Base-by-base conservation (phyloP, 2,113 vertebrate species). In the Gobiocypris rarus region DNA sequence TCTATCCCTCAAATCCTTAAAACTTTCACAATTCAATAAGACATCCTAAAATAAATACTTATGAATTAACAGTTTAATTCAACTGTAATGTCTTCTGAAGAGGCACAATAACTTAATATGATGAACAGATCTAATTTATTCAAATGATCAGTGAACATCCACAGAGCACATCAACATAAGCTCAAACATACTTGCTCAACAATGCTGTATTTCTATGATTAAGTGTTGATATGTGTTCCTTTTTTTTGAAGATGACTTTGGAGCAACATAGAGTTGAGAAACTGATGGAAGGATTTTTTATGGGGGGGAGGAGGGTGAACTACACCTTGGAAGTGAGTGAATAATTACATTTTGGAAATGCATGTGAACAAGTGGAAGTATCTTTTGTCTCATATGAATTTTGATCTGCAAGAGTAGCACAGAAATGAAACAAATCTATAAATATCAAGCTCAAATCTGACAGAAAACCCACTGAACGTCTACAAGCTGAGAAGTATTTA, bases 401-500 rank as follows among this genome's bases (percentile, higher is more conserved):
- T 43, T 11, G 41, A 56, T 15, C 22, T 63, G 34, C 28, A 74
- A 45, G 38, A 31, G 48, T 31, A 24, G 31, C 34, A 5, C 9
- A 41, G 14, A 43, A 61, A 17, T 56, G 15, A 43, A 77, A 70
- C 45, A 4, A 24, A 71, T 41, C 76, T 80, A 61, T n/a, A 61
- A 26, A 73, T 45, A 24, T 45, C 41, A 79, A 24, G 34, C 71
- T 78, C 28, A 74, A 38, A 85, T 84, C 11, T 10, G 69, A 73
- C 50, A 63, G 10, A n/a, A 63, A 76, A 43, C 43, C 41, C 81
- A 56, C 41, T 45, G 48, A 52, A 63, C 0, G 0, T 67, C 71
- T 61, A 34, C 56, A 24, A 45, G 28, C 67, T 77, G 31, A 78
- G 61, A 82, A 5, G 19, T 28, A 74, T 78, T 87, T 50, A 73